Evolutionary conservation across 2,888 invertebrate species (phyloP), one percentile per base, ranked within the genome.

Genomic region (Dryocosmus kuriphilus): DNA sequence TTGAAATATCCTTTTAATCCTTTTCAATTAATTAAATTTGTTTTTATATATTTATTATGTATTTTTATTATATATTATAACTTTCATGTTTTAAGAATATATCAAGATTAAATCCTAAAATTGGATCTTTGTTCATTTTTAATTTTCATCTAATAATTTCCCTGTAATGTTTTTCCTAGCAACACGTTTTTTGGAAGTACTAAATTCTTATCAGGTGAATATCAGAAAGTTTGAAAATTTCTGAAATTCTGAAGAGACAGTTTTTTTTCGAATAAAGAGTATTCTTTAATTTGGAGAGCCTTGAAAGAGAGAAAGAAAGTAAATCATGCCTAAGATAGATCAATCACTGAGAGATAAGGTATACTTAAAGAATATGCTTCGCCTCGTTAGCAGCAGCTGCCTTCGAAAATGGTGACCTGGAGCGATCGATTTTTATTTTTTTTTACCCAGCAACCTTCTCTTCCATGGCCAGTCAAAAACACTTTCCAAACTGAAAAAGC

Each of bases 301-400:
- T 61, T 24, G 60, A 41, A 65, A 14, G 24, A 27, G 8, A 19
- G 67, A 27, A 46, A 67, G 67, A 46, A 46, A 67, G 41, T 67
- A 51, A 30, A 16, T 14, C 19, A 71, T 71, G 41, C 30, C 30
- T 19, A 51, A 71, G 51, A 27, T 51, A 32, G 71, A 71, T 71
- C 71, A 71, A 71, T 71, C 71, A 71, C n/a, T 27, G 30, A n/a
- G n/a, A 30, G 46, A 51, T 71, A 71, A 46, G 51, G 32, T 71
- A 71, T 71, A 71, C 71, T 71, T 71, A 57, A 32, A 71, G 71
- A 51, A 71, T 71, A 51, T 32, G 71, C 51, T 71, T 46, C 51
- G 71, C 71, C 51, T 71, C 71, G 71, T 71, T 71, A 71, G 30
- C 51, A 71, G 51, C 71, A 71, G 51, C 71, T 71, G 71, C 71